Evolutionary conservation across 1,140 invertebrate genomes (phyloP).

Genomic region (Wiebesia pumilae): DNA sequence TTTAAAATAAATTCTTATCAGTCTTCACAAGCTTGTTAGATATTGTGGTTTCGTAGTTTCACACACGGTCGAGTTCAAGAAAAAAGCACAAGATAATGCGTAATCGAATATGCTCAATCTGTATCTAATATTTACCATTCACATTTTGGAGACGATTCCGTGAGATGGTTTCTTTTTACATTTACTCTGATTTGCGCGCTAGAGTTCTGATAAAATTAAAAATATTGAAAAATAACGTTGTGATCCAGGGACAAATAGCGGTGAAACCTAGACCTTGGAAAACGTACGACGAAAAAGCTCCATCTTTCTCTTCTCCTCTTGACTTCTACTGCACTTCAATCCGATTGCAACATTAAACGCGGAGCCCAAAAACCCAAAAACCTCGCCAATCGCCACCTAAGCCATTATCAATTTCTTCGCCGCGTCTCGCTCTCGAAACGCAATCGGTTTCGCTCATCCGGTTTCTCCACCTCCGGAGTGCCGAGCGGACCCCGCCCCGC

Average conservation of each 20-base stretch:
- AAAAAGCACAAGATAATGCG: background rate
- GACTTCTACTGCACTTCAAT: no score
- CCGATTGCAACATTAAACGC: no score
- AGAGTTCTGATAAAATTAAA: background rate
- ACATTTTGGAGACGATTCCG: background rate
- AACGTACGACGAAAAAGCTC: background rate
- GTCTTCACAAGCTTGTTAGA: background rate
- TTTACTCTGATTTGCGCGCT: background rate
- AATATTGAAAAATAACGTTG: background rate
- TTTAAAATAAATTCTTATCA: constrained; percentile 33
- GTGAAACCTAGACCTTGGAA: background rate
- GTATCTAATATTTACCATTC: constrained; percentile 12
- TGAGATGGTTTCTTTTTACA: background rate
- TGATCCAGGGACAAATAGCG: background rate
- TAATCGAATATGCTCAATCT: constrained; percentile 3
- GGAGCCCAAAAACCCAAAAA: no score
- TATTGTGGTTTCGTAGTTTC: background rate
- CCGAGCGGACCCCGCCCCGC: background rate
- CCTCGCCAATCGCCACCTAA: no score
- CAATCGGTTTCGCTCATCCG: constrained; percentile 2
- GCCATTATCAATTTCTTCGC: background rate
- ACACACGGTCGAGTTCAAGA: background rate
- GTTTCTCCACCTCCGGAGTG: background rate
- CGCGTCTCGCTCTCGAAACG: background rate
- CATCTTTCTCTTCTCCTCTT: background rate